Conservation (phyloP, 1,140 invertebrate species). For the Venustaconcha ellipsiformis region DNA sequence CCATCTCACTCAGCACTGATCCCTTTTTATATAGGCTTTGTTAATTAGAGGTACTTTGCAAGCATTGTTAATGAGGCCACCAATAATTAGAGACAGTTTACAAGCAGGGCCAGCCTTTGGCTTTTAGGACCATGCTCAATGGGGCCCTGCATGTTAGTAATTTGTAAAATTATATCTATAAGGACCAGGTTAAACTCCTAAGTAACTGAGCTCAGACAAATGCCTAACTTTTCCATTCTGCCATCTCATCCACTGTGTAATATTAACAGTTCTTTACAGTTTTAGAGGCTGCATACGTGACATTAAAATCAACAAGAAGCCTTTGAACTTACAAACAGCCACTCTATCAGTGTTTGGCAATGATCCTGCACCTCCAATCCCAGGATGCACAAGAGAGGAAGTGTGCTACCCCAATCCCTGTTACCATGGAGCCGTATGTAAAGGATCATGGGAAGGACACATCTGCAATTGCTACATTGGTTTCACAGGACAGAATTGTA, state of each 20-base stretch:
- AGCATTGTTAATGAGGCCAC: too few relatives aligned
- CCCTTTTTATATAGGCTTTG: too few relatives aligned
- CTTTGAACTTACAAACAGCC: slow-evolving; percentile 34
- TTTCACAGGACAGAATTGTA: slow-evolving; percentile 46
- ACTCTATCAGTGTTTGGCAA: slow-evolving; percentile 42
- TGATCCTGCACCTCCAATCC: slow-evolving; percentile 43
- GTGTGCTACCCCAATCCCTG: slow-evolving; percentile 39
- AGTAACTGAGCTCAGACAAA: too few relatives aligned
- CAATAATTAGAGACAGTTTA: too few relatives aligned
- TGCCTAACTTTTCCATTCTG: background rate
- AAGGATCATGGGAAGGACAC: slow-evolving; percentile 35
- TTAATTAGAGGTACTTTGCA: too few relatives aligned
- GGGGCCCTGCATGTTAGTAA: too few relatives aligned
- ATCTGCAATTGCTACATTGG: slow-evolving; percentile 39
- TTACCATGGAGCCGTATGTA: slow-evolving; percentile 41
- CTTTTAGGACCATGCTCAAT: too few relatives aligned
- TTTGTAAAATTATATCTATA: too few relatives aligned
- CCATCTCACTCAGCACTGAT: too few relatives aligned
- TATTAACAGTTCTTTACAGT: slow-evolving; percentile 27
- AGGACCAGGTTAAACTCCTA: too few relatives aligned
- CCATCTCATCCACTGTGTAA: background rate
- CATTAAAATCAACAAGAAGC: slow-evolving; percentile 40
- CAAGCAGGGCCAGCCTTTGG: too few relatives aligned
- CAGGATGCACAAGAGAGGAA: slow-evolving; percentile 51
- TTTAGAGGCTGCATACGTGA: slow-evolving; percentile 51